These are phyloP conservation scores for Ctenoplectra terminalis DNA, from an alignment of 1,140 invertebrate species.

Conservation along the genomic window DNA sequence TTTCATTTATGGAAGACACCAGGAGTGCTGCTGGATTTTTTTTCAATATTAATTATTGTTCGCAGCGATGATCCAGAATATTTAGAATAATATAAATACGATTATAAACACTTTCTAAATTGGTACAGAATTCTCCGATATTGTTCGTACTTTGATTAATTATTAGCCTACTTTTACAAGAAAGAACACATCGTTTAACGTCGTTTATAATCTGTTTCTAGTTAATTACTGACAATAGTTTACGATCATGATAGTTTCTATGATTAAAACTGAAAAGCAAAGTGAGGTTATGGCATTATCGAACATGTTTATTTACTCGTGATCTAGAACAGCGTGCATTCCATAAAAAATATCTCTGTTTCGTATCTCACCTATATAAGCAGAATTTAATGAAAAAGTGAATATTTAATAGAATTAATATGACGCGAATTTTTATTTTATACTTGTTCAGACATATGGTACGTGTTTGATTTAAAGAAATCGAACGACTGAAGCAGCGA, in stretches of 20 bases:
- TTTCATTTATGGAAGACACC: neutral
- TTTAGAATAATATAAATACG: neutral
- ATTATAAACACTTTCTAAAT: neutral
- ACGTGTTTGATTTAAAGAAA: neutral
- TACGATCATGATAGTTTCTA: neutral
- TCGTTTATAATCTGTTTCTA: neutral
- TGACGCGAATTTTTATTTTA: neutral
- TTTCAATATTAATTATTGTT: neutral
- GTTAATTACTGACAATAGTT: neutral
- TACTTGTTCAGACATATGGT: neutral
- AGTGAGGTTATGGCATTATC: slow-evolving; percentile 29
- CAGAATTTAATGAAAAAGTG: neutral
- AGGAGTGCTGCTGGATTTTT: neutral
- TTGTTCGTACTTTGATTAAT: neutral
- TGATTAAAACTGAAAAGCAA: neutral
- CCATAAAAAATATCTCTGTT: neutral
- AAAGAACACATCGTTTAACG: neutral
- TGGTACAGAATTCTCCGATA: neutral
- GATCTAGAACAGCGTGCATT: neutral
- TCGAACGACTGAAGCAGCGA: neutral
- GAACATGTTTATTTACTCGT: neutral
- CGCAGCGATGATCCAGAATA: neutral
- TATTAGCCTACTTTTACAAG: neutral
- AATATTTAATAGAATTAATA: neutral
- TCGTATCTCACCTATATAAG: neutral